Base-by-base conservation (phyloP, 2,113 vertebrate species). In the Sinocyclocheilus grahami region DNA sequence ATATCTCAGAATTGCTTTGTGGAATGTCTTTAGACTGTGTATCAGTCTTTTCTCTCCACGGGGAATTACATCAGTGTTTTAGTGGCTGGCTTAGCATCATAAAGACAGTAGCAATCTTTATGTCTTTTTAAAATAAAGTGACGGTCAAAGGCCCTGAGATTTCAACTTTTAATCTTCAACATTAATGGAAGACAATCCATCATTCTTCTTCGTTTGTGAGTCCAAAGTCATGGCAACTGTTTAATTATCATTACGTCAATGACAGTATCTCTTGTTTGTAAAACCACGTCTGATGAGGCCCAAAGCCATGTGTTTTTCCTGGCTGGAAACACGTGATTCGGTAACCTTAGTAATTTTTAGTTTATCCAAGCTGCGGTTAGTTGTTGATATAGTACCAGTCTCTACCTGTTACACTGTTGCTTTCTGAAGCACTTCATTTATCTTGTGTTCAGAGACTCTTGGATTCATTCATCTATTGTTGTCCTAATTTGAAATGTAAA, bases 371-470 rank as follows among this genome's bases (percentile, higher is more conserved):
- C 60, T 79, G 24, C 6, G 27, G 42, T 33, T 67, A 78, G 60
- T 82, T 86, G 48, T 88, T 71, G 72, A 60, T 76, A 53, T 65
- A 65, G 85, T 72, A 24, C 58, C 67, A 83, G 85, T 88, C 82
- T 87, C 72, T 83, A 51, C 85, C 79, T 83, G 85, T 82, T 85
- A 65, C 82, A 75, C 13, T 69, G 20, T 46, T 33, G 83, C 53
- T 74, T 69, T 79, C 87, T 27, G 46, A 27, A 74, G 22, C 85
- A 60, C 75, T 51, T 79, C 7, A 78, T 77, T 86, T 67, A 65
- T 78, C 24, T 62, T 80, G 39, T 37, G 3, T 33, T 85, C 42
- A 84, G 53, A 18, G 7, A 48, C 80, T 51, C 53, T 85, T 7
- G 67, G 37, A 85, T 71, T 71, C 39, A 83, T 86, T 78, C 46